Evolutionary conservation across 2,888 invertebrate genomes (phyloP).

Genomic region (Dicycla oo): DNA sequence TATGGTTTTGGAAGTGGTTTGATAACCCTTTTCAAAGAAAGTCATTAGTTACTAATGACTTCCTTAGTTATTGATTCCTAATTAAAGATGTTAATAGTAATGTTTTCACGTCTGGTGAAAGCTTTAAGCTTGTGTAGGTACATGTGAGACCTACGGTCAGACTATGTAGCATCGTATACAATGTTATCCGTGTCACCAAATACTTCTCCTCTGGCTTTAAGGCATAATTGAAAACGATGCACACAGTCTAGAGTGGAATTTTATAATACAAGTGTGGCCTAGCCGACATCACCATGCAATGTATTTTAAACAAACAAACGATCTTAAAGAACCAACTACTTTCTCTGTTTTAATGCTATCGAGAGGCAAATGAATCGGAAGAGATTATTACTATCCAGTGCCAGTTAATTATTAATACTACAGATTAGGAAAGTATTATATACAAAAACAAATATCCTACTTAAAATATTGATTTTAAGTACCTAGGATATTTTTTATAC

Average conservation of each 20-base stretch:
- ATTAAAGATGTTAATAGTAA: not conserved
- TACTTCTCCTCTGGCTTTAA: too few species aligned
- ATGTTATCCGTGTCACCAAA: too few species aligned
- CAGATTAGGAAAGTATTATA: too few species aligned
- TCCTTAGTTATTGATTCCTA: not conserved
- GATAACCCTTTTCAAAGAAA: not conserved
- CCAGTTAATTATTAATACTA: not conserved
- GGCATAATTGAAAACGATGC: too few species aligned
- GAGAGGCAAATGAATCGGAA: constrained; percentile 1
- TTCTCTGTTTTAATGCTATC: not conserved
- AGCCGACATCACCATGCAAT: not conserved
- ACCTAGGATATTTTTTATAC: not conserved
- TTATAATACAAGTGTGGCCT: constrained; percentile 1
- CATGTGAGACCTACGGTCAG: not conserved
- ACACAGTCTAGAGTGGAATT: not conserved
- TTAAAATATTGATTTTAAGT: too few species aligned
- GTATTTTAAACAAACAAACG: not conserved
- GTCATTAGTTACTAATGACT: not conserved
- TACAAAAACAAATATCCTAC: too few species aligned
- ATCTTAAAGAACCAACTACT: not conserved
- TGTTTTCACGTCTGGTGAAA: not conserved
- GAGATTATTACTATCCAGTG: not conserved
- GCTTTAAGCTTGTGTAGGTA: not conserved
- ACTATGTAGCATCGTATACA: not conserved
- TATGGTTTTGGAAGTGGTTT: not conserved